Evolutionary conservation across 2,113 vertebrate species (phyloP).

Genomic region (Cavia porcellus): DNA sequence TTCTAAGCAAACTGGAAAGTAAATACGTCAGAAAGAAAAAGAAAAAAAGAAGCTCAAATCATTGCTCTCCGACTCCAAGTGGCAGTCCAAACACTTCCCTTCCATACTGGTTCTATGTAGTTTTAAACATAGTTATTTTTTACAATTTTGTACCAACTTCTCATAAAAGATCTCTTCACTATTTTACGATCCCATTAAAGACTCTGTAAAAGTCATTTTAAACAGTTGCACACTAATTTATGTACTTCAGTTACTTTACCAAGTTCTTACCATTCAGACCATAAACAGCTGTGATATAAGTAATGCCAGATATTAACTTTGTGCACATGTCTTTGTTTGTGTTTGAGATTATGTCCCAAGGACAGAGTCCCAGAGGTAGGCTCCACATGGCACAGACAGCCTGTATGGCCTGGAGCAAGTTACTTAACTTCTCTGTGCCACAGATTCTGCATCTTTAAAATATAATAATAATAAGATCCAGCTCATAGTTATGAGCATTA

Average conservation of each 20-base stretch:
- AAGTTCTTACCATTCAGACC: background rate
- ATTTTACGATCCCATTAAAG: slow-evolving; percentile 2
- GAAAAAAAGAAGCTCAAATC: background rate
- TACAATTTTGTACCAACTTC: background rate
- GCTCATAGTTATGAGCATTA: background rate
- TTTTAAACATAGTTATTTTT: slow-evolving; percentile 5
- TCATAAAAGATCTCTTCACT: background rate
- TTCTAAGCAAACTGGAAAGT: slow-evolving; percentile 38
- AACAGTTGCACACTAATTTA: background rate
- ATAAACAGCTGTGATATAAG: background rate
- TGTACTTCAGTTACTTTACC: background rate
- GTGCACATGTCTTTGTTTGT: background rate
- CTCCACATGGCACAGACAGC: background rate
- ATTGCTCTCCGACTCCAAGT: background rate
- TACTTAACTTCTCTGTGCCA: background rate
- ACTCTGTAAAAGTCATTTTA: background rate
- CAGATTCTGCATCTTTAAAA: background rate
- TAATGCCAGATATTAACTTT: background rate
- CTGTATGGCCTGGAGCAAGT: slow-evolving; percentile 32
- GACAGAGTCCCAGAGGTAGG: background rate
- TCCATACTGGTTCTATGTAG: background rate
- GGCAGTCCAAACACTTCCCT: background rate
- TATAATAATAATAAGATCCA: background rate
- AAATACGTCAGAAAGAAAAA: background rate
- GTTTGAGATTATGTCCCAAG: background rate